A percentile compares a stretch with the other conserved stretches of the same genome.
Evolutionary conservation across 2,888 invertebrate species (phyloP).

Genomic region (Drosophila mercatorum): DNA sequence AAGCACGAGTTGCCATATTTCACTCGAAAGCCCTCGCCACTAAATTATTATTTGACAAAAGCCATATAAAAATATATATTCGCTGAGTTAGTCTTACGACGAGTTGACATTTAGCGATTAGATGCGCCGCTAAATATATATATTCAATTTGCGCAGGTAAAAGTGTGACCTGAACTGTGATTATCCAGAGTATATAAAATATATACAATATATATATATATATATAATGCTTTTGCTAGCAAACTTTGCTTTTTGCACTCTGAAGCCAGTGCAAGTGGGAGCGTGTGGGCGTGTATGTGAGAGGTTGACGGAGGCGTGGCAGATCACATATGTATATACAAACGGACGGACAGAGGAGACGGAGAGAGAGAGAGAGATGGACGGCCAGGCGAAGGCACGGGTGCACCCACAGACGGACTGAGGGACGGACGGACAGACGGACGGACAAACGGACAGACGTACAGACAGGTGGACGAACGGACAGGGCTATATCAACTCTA

Average conservation of each 20-base stretch:
- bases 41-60: constrained; percentile 8
- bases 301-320: not conserved
- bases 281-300: too few relatives aligned
- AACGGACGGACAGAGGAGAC: too few relatives aligned
- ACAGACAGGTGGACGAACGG: too few relatives aligned
- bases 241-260: too few relatives aligned
- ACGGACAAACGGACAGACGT: too few relatives aligned
- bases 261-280: not conserved
- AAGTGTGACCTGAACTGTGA: constrained; percentile 1
- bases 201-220: too few relatives aligned
- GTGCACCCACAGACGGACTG: too few relatives aligned
- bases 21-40: constrained; percentile 3
- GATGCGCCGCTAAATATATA: not conserved
- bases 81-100: not conserved
- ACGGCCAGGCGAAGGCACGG: too few relatives aligned
- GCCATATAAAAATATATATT: not conserved
- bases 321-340: not conserved
- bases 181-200: not conserved
- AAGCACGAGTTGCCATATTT: constrained; percentile 12
- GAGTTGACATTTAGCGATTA: constrained; percentile 5
- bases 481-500: too few relatives aligned
- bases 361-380: too few relatives aligned
- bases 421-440: too few relatives aligned
- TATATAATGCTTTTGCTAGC: not conserved
- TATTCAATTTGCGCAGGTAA: constrained; percentile 2